Evolutionary conservation across 2,888 invertebrate species (phyloP).

Genomic region (Rotaria sp.): DNA sequence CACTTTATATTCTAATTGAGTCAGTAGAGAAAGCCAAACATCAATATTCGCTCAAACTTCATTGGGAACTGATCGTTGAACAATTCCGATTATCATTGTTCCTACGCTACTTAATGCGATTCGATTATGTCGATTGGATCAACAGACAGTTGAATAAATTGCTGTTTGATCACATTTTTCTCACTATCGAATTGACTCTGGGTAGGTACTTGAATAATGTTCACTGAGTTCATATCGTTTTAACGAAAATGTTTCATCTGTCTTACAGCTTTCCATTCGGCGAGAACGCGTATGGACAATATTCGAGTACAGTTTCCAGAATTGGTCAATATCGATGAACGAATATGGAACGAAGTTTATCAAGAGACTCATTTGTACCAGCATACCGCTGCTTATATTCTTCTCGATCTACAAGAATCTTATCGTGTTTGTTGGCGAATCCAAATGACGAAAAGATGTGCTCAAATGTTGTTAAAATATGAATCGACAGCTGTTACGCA

Average conservation of each 20-base stretch:
- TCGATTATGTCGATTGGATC: neutral
- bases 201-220: no score
- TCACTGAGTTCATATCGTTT: no score
- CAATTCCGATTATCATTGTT: neutral
- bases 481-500: neutral
- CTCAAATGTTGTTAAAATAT: neutral
- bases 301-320: neutral
- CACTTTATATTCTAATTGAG: neutral
- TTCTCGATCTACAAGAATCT: neutral
- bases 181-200: neutral
- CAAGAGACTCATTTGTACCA: neutral
- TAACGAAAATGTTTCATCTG: no score
- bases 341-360: neutral
- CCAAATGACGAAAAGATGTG: neutral
- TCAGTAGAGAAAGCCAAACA: constrained; percentile 23
- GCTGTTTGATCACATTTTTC: neutral
- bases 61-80: neutral
- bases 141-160: neutral
- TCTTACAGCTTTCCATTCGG: neutral
- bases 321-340: neutral
- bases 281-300: neutral
- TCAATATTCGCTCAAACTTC: neutral
- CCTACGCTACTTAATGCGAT: neutral
- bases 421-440: neutral
- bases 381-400: neutral